Conservation (phyloP, 1,140 invertebrate genomes). For the Tetranychus cinnabarinus region DNA sequence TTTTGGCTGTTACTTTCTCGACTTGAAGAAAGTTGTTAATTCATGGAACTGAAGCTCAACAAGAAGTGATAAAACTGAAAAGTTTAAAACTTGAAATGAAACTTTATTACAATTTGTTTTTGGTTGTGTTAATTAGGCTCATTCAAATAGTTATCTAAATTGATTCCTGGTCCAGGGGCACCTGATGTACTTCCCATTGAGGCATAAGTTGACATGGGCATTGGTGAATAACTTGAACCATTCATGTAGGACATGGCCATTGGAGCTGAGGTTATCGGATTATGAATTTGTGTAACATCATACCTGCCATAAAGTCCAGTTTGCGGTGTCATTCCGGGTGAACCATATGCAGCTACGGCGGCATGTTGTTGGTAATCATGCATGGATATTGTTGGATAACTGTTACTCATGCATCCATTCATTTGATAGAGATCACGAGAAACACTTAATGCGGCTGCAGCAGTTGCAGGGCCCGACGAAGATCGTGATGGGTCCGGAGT, state of each 20-base stretch:
- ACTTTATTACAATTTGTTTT: no score
- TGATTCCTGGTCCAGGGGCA: slow-evolving; percentile 31
- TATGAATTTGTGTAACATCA: slow-evolving; percentile 19
- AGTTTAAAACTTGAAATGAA: no score
- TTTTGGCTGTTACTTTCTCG: slow-evolving; percentile 70
- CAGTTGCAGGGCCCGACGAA: slow-evolving; percentile 17
- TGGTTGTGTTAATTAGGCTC: background rate
- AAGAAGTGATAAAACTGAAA: no score
- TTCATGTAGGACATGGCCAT: slow-evolving; percentile 49
- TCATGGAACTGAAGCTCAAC: no score
- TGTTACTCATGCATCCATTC: slow-evolving; percentile 93
- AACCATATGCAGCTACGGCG: slow-evolving; percentile 16
- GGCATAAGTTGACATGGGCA: slow-evolving; percentile 29
- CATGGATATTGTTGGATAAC: slow-evolving; percentile 48
- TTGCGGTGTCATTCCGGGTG: slow-evolving; percentile 8
- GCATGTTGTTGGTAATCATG: slow-evolving; percentile 49
- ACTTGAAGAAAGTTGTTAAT: slow-evolving; percentile 50
- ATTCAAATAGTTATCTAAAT: slow-evolving; percentile 33
- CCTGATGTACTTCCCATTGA: slow-evolving; percentile 22
- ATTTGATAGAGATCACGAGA: slow-evolving; percentile 44
- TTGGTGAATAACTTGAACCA: slow-evolving; percentile 33
- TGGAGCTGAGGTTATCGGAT: slow-evolving; percentile 26
- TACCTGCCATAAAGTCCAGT: slow-evolving; percentile 14
- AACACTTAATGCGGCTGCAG: slow-evolving; percentile 25
- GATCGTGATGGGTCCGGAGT: background rate